Evolutionary conservation across 2,113 vertebrate genomes (phyloP).

Genomic region (Scalopus aquaticus): DNA sequence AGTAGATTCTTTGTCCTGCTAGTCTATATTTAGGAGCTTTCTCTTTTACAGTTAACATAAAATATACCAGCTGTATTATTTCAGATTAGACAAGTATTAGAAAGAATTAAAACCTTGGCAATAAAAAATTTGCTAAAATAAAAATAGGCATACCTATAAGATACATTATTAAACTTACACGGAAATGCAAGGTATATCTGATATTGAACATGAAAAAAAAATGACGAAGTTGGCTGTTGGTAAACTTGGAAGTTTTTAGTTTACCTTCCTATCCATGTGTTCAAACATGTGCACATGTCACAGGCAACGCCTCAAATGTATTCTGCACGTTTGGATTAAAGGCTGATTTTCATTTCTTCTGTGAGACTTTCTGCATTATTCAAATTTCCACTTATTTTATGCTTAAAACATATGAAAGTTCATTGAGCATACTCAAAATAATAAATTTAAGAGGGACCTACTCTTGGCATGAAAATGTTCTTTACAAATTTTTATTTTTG

Average conservation of each 20-base stretch:
- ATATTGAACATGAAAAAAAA: not conserved
- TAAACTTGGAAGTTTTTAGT: not conserved
- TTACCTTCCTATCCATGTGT: not conserved
- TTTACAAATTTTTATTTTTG: not conserved
- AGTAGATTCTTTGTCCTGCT: not conserved
- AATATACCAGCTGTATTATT: not conserved
- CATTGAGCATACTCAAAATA: not conserved
- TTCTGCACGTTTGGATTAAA: not conserved
- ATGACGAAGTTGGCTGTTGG: not conserved
- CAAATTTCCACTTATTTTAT: not conserved
- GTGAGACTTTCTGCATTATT: not conserved
- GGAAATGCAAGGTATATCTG: not conserved
- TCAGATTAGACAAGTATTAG: not conserved
- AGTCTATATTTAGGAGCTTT: not conserved
- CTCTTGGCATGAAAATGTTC: not conserved
- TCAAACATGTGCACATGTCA: accelerated
- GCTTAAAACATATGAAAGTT: not conserved
- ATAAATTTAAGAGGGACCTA: not conserved
- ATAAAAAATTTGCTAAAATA: not conserved
- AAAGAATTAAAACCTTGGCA: not conserved
- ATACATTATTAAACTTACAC: not conserved
- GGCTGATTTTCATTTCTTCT: not conserved
- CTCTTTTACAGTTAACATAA: not conserved
- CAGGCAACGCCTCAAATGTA: not conserved
- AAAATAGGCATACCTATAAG: not conserved